Evolutionary conservation across 2,113 vertebrate species (phyloP), one percentile per base, ranked within the genome.

Genomic region (Taxidea taxus): DNA sequence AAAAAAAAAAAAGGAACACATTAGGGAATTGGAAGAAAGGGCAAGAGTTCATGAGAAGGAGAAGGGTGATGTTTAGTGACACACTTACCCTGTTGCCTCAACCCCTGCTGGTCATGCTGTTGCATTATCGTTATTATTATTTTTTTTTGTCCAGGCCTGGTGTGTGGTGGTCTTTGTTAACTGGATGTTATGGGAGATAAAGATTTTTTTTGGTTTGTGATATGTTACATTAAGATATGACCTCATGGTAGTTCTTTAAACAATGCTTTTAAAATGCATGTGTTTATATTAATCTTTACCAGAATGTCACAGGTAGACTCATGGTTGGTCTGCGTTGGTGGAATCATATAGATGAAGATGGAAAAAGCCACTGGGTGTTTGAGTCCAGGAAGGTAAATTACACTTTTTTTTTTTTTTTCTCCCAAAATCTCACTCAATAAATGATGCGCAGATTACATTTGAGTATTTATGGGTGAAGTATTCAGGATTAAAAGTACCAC

Each of bases 291-390:
- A 23, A 44, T 83, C 70, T 56, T 96, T 91, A 37, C 6, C 95
- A 99, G 99, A 99, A 99, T 82, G 99, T 99, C 97, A 99, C 99
- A 0, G 99, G 99, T 5, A 98, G 99, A 21, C 96, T 99, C 93
- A 99, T 99, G 99, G 99, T 99, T 5, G 99, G 99, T 29, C 98
- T 99, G 6, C 98, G 99, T 25, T 99, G 99, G 99, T 99, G 99
- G 99, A 99, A 99, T 98, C 99, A 99, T 97, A 99, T 99, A 91
- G 99, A 99, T 84, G 99, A 99, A 23, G 99, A 99, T 39, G 99
- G 99, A 6, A 99, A 98, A 70, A 99, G 99, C 94, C 99, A 99
- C 39, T 99, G 99, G 99, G 98, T 99, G 47, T 99, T 99, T 98
- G 99, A 99, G 97, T 98, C 99, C 27, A 99, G 99, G 95, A 99